Evolutionary conservation across 2,888 invertebrate species (phyloP).

Genomic region (Tetrapedia diversipes): DNA sequence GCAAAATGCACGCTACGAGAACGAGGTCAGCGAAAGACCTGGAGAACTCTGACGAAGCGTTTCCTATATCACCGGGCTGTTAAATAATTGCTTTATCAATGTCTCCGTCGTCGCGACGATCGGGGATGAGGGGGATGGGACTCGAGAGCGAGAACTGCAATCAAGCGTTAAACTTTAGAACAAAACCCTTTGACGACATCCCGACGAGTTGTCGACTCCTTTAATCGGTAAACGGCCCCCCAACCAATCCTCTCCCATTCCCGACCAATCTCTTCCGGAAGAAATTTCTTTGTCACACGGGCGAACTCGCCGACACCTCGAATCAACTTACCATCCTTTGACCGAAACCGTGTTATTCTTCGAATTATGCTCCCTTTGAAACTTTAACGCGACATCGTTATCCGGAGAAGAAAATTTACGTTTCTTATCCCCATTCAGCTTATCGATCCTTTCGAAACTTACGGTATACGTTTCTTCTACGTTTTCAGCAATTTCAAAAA

Average conservation of each 20-base stretch:
- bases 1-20: not conserved
- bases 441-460: no score
- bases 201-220: not conserved
- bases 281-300: not conserved
- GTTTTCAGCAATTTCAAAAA: no score
- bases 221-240: slow-evolving; percentile 7
- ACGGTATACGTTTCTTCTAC: no score
- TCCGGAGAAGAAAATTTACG: not conserved
- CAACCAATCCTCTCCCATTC: not conserved
- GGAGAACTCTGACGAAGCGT: not conserved
- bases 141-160: not conserved
- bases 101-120: not conserved
- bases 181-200: slow-evolving; percentile 2
- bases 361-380: not conserved
- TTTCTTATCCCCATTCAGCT: no score
- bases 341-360: not conserved
- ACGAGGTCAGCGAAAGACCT: not conserved
- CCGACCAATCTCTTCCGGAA: not conserved
- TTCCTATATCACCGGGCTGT: not conserved
- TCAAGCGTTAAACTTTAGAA: not conserved
- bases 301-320: not conserved
- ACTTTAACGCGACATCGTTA: not conserved
- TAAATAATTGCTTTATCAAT: slow-evolving; percentile 10
- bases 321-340: not conserved
- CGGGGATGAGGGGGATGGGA: no score